Conservation (phyloP, 2,797 vertebrate genomes). For the Siniperca undulata region DNA sequence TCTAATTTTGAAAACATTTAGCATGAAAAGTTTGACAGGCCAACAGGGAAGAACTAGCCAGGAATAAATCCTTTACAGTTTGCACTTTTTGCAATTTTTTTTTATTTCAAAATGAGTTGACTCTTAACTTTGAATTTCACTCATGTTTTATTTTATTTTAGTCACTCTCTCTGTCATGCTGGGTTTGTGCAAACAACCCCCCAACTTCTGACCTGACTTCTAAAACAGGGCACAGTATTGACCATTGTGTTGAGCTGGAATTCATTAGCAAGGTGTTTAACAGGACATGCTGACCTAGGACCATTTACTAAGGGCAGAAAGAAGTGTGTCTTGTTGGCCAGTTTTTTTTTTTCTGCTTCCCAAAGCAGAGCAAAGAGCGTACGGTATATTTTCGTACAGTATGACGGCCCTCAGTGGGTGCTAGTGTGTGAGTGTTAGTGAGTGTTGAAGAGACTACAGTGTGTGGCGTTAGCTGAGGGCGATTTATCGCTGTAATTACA, state of each 20-base stretch:
- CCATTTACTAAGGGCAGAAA: slow-evolving; percentile 22
- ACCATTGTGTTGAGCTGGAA: slow-evolving; percentile 43
- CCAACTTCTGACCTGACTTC: slow-evolving; percentile 26
- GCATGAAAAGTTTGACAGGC: background rate
- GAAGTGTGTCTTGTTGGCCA: background rate
- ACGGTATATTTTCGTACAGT: slow-evolving; percentile 20
- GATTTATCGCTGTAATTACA: slow-evolving; percentile 78
- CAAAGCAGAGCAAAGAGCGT: slow-evolving; percentile 3
- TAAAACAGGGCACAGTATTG: slow-evolving; percentile 36
- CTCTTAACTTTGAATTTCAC: background rate
- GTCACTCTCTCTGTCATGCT: background rate
- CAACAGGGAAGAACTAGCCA: background rate
- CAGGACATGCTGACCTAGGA: slow-evolving; percentile 25
- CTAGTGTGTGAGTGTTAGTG: background rate
- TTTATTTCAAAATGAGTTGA: background rate
- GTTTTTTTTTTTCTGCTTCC: background rate
- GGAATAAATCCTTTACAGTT: background rate
- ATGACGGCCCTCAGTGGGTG: slow-evolving; percentile 13
- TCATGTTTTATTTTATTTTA: background rate
- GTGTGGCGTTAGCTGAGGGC: slow-evolving; percentile 47
- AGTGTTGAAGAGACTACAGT: slow-evolving; percentile 50
- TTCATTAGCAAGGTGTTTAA: slow-evolving; percentile 53
- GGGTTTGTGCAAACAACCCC: background rate
- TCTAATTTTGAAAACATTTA: background rate
- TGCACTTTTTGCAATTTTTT: background rate